Evolutionary conservation across 2,888 invertebrate species (phyloP).

Genomic region (Anodontia alba): DNA sequence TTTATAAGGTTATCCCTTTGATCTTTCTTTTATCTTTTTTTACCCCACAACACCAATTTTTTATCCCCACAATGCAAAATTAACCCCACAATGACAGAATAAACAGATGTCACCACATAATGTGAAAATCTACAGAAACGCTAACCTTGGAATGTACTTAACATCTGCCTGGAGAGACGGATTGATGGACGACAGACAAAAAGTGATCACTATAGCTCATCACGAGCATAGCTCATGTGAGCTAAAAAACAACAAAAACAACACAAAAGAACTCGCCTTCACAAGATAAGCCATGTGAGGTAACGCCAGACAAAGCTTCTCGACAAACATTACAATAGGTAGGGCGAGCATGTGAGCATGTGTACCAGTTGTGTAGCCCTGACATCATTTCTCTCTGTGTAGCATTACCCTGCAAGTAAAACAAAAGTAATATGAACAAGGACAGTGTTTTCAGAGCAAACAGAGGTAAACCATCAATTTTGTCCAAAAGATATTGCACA

Average conservation of each 20-base stretch:
- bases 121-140: too few species aligned
- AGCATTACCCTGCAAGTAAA: slow-evolving; percentile 76
- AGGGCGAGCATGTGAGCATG: slow-evolving; percentile 96
- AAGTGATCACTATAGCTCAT: too few species aligned
- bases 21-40: too few species aligned
- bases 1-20: too few species aligned
- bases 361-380: slow-evolving; percentile 89
- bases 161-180: too few species aligned
- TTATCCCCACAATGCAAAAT: too few species aligned
- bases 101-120: too few species aligned
- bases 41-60: too few species aligned
- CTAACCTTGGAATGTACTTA: too few species aligned
- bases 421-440: not conserved
- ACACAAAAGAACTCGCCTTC: slow-evolving; percentile 87
- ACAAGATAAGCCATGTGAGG: slow-evolving; percentile 97
- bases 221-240: slow-evolving; percentile 97
- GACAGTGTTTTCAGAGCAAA: not conserved
- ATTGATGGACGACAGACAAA: too few species aligned
- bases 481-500: too few species aligned
- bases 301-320: slow-evolving; percentile 95
- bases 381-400: slow-evolving; percentile 83
- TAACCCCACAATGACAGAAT: too few species aligned
- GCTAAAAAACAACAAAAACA: slow-evolving; percentile 97
- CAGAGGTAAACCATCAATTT: not conserved
- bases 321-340: slow-evolving; percentile 99